Percentiles rank a stretch among this genome's conserved stretches.
Evolutionary conservation across 1,140 invertebrate genomes (phyloP).

Genomic region (Lerema accius): DNA sequence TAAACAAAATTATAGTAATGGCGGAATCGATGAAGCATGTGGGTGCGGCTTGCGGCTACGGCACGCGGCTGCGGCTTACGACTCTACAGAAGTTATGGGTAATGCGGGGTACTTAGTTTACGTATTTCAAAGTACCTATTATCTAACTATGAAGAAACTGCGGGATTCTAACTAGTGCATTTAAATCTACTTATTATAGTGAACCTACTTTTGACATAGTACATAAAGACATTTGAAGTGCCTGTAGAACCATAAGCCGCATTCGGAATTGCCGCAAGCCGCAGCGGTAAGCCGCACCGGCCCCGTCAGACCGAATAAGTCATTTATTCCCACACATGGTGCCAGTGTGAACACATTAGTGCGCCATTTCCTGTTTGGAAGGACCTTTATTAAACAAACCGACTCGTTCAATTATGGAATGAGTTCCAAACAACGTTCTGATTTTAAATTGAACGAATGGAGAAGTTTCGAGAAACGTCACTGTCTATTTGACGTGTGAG

Average conservation of each 20-base stretch:
- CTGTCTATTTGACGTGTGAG: not conserved
- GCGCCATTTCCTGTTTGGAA: slow-evolving; percentile 54
- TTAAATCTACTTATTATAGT: too few species aligned
- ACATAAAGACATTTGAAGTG: too few species aligned
- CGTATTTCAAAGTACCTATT: too few species aligned
- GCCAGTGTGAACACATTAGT: slow-evolving; percentile 65
- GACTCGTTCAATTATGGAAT: slow-evolving; percentile 10
- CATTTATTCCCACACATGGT: slow-evolving; percentile 70
- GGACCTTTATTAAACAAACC: slow-evolving; percentile 53
- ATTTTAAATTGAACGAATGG: not conserved
- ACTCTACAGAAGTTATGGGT: too few species aligned
- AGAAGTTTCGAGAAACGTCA: not conserved
- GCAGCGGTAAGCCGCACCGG: slow-evolving; percentile 1
- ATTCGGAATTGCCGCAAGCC: slow-evolving; percentile 14
- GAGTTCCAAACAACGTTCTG: slow-evolving; percentile 13
- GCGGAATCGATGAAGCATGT: slow-evolving; percentile 32
- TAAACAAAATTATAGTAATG: slow-evolving; percentile 33
- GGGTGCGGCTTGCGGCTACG: slow-evolving; percentile 12
- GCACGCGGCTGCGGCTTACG: slow-evolving; percentile 3
- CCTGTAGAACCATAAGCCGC: not conserved
- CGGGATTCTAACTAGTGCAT: too few species aligned
- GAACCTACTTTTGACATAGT: too few species aligned
- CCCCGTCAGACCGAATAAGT: slow-evolving; percentile 45
- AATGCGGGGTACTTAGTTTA: too few species aligned
- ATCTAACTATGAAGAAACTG: too few species aligned